These are phyloP conservation scores for Heliconius ismenius DNA, from an alignment of 2,888 invertebrate genomes.

Conservation along the genomic window DNA sequence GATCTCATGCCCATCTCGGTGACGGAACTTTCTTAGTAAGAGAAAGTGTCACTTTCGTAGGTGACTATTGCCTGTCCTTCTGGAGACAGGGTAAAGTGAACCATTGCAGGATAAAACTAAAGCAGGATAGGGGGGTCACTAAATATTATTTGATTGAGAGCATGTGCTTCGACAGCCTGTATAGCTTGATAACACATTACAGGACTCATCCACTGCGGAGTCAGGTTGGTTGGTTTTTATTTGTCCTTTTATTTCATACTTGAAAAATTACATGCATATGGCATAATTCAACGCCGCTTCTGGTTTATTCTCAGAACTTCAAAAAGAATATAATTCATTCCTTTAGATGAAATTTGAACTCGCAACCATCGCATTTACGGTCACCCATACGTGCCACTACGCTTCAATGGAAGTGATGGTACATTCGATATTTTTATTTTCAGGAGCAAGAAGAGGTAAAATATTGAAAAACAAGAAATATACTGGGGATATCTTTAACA, in stretches of 20 bases:
- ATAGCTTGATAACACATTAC: constrained; percentile 95
- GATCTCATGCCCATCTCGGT: constrained; percentile 89
- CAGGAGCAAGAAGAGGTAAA: not conserved
- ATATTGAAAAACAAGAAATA: not conserved
- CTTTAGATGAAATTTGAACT: no score
- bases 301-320: not conserved
- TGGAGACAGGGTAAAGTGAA: constrained; percentile 94
- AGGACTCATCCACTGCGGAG: constrained; percentile 92
- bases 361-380: not conserved
- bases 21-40: constrained; percentile 96
- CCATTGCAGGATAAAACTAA: constrained; percentile 95
- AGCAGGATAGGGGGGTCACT: constrained; percentile 92
- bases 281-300: not conserved
- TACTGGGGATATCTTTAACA: not conserved
- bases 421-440: not conserved
- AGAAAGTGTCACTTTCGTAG: constrained; percentile 97
- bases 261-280: not conserved
- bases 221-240: constrained; percentile 75
- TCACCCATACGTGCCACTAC: not conserved
- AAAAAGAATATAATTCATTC: not conserved
- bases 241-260: no score
- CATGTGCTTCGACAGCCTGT: constrained; percentile 94
- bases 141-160: constrained; percentile 95
- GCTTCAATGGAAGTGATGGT: not conserved
- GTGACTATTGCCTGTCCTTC: constrained; percentile 97